phyloP scores from a whole-genome alignment of 2,888 invertebrate genomes.

The Coenonympha glycerion region DNA sequence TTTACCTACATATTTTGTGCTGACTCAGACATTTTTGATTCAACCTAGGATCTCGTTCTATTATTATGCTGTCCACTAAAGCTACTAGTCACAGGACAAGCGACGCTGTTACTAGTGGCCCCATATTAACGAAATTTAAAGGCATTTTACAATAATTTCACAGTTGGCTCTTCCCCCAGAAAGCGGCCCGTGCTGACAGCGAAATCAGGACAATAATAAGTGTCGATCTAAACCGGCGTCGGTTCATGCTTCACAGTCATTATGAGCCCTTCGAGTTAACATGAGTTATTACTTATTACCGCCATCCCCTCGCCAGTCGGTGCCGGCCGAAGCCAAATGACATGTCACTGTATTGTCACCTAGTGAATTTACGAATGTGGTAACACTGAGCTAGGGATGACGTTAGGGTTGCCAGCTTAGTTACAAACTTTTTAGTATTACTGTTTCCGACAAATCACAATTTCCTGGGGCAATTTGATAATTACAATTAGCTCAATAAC shows the following conservation, averaged over 20 bases:
- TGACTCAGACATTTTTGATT: too few species aligned
- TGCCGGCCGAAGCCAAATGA: constrained; percentile 65
- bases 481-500: too few species aligned
- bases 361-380: constrained; percentile 61
- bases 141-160: constrained; percentile 51
- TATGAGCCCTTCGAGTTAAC: constrained; percentile 52
- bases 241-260: constrained; percentile 56
- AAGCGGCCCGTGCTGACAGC: constrained; percentile 37
- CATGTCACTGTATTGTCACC: constrained; percentile 69
- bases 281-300: constrained; percentile 70
- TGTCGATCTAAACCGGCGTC: constrained; percentile 58
- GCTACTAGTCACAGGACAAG: too few species aligned
- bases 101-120: too few species aligned
- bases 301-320: constrained; percentile 47
- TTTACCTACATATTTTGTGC: too few species aligned
- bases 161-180: constrained; percentile 45
- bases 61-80: too few species aligned
- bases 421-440: too few species aligned
- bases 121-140: constrained; percentile 36
- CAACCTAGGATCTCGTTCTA: too few species aligned
- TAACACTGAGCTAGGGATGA: constrained; percentile 42
- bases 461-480: too few species aligned
- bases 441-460: too few species aligned
- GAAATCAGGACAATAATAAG: constrained; percentile 53
- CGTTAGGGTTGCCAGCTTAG: too few species aligned